Conservation (phyloP, 2,888 invertebrate species). For the Drosophila leonis region DNA sequence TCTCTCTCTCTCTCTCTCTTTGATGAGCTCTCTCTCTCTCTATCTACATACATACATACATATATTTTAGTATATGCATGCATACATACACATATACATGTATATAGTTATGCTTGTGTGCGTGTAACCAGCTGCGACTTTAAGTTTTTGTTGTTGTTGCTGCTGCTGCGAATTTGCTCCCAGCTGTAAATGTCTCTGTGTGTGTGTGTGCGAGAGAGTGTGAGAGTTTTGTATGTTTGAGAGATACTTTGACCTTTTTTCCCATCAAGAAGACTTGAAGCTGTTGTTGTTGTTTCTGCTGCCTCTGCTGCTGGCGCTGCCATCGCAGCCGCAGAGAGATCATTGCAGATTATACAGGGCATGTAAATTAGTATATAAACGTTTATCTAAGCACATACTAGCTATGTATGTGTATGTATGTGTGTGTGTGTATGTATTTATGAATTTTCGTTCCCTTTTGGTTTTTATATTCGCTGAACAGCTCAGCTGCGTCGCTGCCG, state of each 20-base stretch:
- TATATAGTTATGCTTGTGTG: slow-evolving; percentile 26
- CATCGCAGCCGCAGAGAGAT: slow-evolving; percentile 55
- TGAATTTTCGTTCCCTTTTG: slow-evolving; percentile 19
- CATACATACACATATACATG: slow-evolving; percentile 4
- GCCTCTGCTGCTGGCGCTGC: slow-evolving; percentile 24
- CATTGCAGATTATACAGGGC: slow-evolving; percentile 69
- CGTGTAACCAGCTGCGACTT: slow-evolving; percentile 73
- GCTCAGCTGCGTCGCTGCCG: slow-evolving; percentile 15
- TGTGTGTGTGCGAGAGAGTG: slow-evolving; percentile 18
- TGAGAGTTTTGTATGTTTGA: slow-evolving; percentile 52
- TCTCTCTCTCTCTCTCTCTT: slow-evolving; percentile 17
- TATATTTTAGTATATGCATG: slow-evolving; percentile 9
- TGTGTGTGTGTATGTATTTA: slow-evolving; percentile 3
- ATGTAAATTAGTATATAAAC: slow-evolving; percentile 24
- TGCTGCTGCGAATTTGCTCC: slow-evolving; percentile 55
- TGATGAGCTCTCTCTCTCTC: slow-evolving; percentile 41
- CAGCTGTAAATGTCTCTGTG: slow-evolving; percentile 43
- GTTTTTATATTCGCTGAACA: slow-evolving; percentile 23
- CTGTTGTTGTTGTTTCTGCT: slow-evolving; percentile 35
- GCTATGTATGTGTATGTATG: not conserved
- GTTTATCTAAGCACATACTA: slow-evolving; percentile 15
- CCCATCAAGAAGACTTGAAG: slow-evolving; percentile 72
- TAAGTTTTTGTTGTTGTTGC: slow-evolving; percentile 63
- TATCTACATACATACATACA: not conserved
- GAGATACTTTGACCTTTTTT: slow-evolving; percentile 78